Evolutionary conservation across 2,797 vertebrate genomes (phyloP).

Genomic region (Phrynocephalus forsythii): DNA sequence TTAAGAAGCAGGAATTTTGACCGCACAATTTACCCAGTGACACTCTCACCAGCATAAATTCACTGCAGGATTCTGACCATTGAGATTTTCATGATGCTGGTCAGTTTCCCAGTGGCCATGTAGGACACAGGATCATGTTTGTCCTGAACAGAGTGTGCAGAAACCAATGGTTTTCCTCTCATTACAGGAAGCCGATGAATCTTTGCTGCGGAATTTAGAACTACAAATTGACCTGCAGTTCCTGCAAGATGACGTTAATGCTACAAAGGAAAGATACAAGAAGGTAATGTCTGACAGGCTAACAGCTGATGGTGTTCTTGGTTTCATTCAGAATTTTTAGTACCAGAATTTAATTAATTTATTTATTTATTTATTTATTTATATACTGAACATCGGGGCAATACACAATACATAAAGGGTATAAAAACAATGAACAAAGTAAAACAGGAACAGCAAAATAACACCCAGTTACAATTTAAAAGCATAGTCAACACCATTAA

Average conservation of each 20-base stretch:
- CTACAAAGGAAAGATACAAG: slow-evolving; percentile 92
- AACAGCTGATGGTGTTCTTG: not conserved
- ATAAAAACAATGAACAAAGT: no score
- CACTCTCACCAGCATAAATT: no score
- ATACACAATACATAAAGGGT: no score
- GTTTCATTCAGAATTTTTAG: not conserved
- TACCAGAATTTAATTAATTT: not conserved
- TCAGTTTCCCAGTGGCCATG: not conserved
- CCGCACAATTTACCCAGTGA: no score
- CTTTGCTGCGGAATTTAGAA: slow-evolving; percentile 89
- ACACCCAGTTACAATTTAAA: no score
- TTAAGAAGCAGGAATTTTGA: no score
- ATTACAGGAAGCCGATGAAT: slow-evolving; percentile 89
- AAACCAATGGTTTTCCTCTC: rapidly evolving
- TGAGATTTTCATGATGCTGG: not conserved
- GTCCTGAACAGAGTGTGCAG: rapidly evolving
- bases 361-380: no score
- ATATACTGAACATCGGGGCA: no score
- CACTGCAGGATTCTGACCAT: no score
- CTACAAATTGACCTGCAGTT: slow-evolving; percentile 94
- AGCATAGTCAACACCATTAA: no score
- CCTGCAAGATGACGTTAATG: slow-evolving; percentile 92
- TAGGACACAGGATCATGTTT: not conserved
- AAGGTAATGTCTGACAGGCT: slow-evolving; percentile 85
- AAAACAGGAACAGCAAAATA: no score